Evolutionary conservation across 2,113 vertebrate species (phyloP), one percentile per base, ranked within the genome.

Genomic region (Entomyzon cyanotis): DNA sequence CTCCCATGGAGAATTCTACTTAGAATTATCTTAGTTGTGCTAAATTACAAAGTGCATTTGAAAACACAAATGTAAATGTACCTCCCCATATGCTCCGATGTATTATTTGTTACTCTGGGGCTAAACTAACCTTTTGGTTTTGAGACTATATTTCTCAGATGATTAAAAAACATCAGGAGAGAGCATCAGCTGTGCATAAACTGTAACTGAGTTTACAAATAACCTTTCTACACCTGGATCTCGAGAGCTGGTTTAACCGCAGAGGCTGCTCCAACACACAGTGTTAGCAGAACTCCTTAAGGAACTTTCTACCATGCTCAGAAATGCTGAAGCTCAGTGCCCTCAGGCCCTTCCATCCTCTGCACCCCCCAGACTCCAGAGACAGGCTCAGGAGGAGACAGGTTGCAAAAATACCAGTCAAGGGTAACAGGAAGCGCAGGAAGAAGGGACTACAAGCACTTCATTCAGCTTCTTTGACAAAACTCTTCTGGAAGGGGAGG

Each of bases 61-160:
- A 50, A 94, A 90, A 41, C 46, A n/a, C 27, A 93, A 92, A 87
- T 25, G 23, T 67, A 82, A 84, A 90, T 44, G 37, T 30, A 50
- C 46, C 39, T 52, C 83, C 46, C 78, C 82, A 49, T 68, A 87
- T 80, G 82, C 31, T 81, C 30, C 25, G 85, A 64, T 24, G 44
- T 77, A 62, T 75, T 80, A 35, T 31, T 80, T 93, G 19, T 70
- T 64, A 93, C 77, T 92, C 46, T 69, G n/a, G 71, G 84, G 65
- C 60, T 89, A 82, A 81, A 91, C 64, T 87, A 92, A 96, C 93
- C 86, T 94, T 95, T 92, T 53, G 27, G 3, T 95, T 94, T 90
- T 6, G 15, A 94, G 47, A 92, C 67, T 71, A 0, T n/a, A 56
- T 89, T 93, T 92, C 91, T 94, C 91, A 84, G 68, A 52, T 74